phyloP scores from a whole-genome alignment of 2,797 vertebrate genomes.

The Brachyalestes nurse region DNA sequence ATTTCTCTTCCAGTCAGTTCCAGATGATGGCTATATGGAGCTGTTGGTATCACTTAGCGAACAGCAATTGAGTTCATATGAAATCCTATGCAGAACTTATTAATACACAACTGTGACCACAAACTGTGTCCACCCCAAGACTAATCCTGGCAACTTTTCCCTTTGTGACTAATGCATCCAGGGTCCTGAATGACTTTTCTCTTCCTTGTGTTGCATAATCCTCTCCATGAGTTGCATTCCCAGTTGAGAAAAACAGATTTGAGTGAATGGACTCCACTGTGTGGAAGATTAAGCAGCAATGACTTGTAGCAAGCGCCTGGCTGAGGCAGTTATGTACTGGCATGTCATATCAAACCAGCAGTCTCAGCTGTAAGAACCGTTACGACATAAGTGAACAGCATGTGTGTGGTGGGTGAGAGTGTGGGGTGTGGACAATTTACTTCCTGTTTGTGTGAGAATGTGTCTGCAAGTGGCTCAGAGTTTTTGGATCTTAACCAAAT shows the following conservation, averaged over 20 bases:
- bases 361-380: constrained; percentile 5
- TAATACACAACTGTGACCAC: constrained; percentile 20
- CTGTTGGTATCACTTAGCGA: constrained; percentile 38
- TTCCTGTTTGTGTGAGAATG: constrained; percentile 36
- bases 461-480: background rate
- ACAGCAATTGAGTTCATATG: background rate
- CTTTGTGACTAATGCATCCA: constrained; percentile 69
- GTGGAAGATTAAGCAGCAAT: constrained; percentile 65
- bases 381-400: background rate
- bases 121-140: constrained; percentile 31
- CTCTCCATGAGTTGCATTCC: constrained; percentile 64
- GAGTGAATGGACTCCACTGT: constrained; percentile 71
- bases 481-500: background rate
- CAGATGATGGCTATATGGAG: constrained; percentile 47
- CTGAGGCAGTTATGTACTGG: constrained; percentile 58
- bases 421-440: constrained; percentile 1
- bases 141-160: constrained; percentile 65
- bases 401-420: constrained; percentile 15
- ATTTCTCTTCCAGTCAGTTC: constrained; percentile 40
- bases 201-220: constrained; percentile 69
- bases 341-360: background rate
- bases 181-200: constrained; percentile 66
- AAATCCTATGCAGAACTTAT: background rate
- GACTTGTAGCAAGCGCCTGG: constrained; percentile 34
- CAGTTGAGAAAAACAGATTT: constrained; percentile 66